These are phyloP conservation scores for Brachionus angularis DNA, from an alignment of 1,140 invertebrate species.

Conservation along the genomic window DNA sequence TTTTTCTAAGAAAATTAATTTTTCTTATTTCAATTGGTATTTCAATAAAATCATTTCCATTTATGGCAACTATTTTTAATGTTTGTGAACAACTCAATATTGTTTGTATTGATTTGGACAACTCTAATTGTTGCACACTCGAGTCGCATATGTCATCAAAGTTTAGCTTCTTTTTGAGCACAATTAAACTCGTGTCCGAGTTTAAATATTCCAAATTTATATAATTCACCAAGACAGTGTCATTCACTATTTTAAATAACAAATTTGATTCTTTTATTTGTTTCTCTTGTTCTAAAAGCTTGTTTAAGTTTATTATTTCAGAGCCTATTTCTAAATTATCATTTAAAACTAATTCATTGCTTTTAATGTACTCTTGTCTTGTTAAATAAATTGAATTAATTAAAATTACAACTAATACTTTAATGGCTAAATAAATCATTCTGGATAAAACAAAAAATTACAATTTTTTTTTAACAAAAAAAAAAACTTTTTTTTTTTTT, in stretches of 20 bases:
- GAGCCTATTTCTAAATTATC: conserved; percentile 29
- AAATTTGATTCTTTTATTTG: not conserved
- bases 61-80: conserved; percentile 33
- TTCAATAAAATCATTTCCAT: conserved; percentile 34
- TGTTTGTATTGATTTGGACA: not conserved
- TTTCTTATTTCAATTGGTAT: conserved; percentile 37
- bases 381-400: not conserved
- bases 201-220: conserved; percentile 16
- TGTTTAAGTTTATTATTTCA: conserved; percentile 25
- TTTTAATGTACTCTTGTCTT: not conserved
- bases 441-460: not conserved
- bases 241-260: conserved; percentile 20
- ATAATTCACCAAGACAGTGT: conserved; percentile 20
- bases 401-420: not conserved
- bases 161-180: not conserved
- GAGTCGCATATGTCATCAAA: conserved; percentile 12
- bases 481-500: too few relatives aligned
- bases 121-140: not conserved
- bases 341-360: conserved; percentile 1
- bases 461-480: too few relatives aligned
- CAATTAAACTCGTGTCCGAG: not conserved
- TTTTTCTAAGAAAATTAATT: conserved; percentile 25
- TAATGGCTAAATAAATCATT: too few relatives aligned
- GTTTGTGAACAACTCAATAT: conserved; percentile 14
- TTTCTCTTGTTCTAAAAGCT: not conserved